Percentiles rank a stretch among this genome's conserved stretches.
Conservation (phyloP, 1,140 invertebrate species). For the Lepidurus apus region DNA sequence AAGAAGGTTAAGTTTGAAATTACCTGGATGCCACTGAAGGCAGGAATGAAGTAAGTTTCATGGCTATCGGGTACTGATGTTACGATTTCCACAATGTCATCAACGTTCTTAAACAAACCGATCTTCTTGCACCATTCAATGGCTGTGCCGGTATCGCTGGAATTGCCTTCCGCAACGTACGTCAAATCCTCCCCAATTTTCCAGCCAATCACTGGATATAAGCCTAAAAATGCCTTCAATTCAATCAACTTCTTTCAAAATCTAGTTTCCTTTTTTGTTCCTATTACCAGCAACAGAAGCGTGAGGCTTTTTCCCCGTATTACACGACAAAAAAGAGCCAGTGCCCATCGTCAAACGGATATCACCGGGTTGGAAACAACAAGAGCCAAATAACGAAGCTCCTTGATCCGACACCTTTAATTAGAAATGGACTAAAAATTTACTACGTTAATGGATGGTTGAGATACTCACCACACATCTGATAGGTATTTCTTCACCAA, state of each 20-base stretch:
- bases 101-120: conserved; percentile 63
- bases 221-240: conserved; percentile 47
- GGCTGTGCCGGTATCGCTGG: conserved; percentile 79
- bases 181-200: conserved; percentile 54
- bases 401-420: conserved; percentile 58
- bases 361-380: conserved; percentile 73
- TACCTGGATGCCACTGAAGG: conserved; percentile 84
- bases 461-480: conserved; percentile 59
- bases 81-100: conserved; percentile 64
- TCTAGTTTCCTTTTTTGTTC: not conserved
- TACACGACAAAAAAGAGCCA: conserved; percentile 85
- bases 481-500: conserved; percentile 60
- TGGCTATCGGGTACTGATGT: conserved; percentile 63
- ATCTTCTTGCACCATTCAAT: conserved; percentile 76
- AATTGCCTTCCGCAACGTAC: conserved; percentile 76
- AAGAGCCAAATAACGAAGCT: conserved; percentile 85
- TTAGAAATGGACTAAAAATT: conserved; percentile 25
- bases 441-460: not conserved
- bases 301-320: conserved; percentile 70
- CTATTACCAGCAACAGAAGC: conserved; percentile 62
- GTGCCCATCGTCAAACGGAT: conserved; percentile 92
- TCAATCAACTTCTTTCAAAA: not conserved
- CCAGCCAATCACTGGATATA: conserved; percentile 85
- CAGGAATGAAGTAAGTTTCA: conserved; percentile 84
- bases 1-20: conserved; percentile 37